Percentiles rank a stretch among this genome's conserved stretches.
phyloP scores from a whole-genome alignment of 2,888 invertebrate species.

The Clitarchus hookeri region DNA sequence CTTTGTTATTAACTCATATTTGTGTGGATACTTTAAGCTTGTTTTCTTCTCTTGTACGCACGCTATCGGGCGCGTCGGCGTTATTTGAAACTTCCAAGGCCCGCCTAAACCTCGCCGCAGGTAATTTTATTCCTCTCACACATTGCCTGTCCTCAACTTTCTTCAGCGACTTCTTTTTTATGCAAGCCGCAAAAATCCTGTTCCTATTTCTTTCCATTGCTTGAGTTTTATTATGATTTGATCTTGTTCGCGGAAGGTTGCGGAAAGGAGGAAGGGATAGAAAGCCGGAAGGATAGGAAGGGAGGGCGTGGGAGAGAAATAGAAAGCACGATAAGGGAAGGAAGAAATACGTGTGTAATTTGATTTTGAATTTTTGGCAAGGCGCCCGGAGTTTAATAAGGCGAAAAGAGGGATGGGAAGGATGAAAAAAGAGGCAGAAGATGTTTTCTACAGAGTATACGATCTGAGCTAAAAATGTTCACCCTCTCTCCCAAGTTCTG shows the following conservation, averaged over 20 bases:
- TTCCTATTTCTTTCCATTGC: constrained; percentile 7
- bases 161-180: constrained; percentile 1
- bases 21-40: neutral
- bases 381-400: constrained; percentile 42
- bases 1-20: neutral
- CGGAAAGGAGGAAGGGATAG: neutral
- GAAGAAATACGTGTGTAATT: constrained; percentile 37
- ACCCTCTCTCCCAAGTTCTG: too few species aligned
- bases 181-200: constrained; percentile 8
- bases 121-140: constrained; percentile 1
- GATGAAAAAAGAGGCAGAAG: neutral
- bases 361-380: constrained; percentile 43
- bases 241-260: constrained; percentile 8
- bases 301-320: neutral
- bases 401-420: constrained; percentile 37
- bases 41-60: neutral
- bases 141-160: constrained; percentile 4
- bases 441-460: neutral
- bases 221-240: constrained; percentile 14
- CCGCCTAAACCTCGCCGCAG: neutral
- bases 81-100: neutral
- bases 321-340: neutral
- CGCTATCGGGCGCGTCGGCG: neutral
- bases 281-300: neutral
- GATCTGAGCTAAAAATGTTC: neutral